Evolutionary conservation across 2,113 vertebrate genomes (phyloP), one percentile per base, ranked within the genome.

Genomic region (Oryzias curvinotus): DNA sequence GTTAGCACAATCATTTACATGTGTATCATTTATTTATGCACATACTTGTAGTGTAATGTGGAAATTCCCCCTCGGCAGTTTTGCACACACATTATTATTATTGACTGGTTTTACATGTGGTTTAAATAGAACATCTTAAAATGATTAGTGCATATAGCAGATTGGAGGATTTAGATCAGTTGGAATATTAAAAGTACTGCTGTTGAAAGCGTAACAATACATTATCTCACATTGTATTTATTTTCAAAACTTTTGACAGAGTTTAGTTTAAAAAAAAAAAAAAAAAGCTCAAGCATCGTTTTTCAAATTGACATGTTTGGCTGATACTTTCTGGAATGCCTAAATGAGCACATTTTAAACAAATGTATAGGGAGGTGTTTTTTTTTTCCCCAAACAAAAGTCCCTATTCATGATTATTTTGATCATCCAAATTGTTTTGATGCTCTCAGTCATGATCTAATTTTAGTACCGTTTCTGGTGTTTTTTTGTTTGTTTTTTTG

Each of bases 1-100:
- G 26, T 72, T 75, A 68, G 62, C 43, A 77, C 84, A 84, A 81
- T 83, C 75, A 73, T 83, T 73, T 71, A 52, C 50, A 66, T 57
- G 59, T 55, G 36, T 63, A 75, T 87, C 43, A 53, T 69, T 56
- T 69, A 51, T 80, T 62, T 65, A 77, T 85, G 77, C 79, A 77
- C 50, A 83, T 30, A 56, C 49, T 63, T 46, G 52, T 69, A 28
- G 56, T 61, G 14, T 78, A 18, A 69, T 61, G 64, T 80, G 59
- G 64, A 66, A 30, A 65, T 58, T 36, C 57, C 46, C 61, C 36
- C 30, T 45, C 16, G n/a, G 62, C 82, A 68, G 67, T 73, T 88
- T 85, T 86, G 82, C 80, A 87, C 75, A 81, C 53, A 10, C 36
- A 36, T 36, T 36, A 36, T 36, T 36, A 36, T 36, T 36, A 36